phyloP scores from a whole-genome alignment of 2,113 vertebrate genomes.

The Saguinus midas region DNA sequence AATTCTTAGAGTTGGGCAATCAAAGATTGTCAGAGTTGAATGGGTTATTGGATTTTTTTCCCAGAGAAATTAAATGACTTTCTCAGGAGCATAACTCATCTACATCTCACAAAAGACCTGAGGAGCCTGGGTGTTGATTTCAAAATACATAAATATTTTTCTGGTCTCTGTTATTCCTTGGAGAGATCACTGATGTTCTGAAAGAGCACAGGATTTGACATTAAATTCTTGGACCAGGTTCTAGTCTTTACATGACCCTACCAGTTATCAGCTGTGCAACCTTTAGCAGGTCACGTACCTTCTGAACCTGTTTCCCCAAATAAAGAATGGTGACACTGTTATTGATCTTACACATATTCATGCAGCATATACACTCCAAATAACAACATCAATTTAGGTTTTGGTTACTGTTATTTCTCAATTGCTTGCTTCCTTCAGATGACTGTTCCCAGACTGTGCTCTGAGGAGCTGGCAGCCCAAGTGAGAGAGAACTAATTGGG shows the following conservation, averaged over 20 bases:
- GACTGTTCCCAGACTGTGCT: background rate
- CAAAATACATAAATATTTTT: background rate
- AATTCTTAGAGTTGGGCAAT: background rate
- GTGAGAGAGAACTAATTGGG: background rate
- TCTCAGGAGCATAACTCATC: background rate
- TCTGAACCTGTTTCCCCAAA: background rate
- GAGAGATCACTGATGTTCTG: background rate
- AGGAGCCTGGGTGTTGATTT: background rate
- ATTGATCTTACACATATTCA: background rate
- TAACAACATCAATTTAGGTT: background rate
- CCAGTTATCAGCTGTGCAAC: background rate
- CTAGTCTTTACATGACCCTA: background rate
- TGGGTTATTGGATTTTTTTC: background rate
- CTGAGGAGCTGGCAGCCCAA: background rate
- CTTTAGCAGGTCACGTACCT: background rate
- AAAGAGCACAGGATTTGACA: background rate
- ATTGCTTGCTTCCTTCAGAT: background rate
- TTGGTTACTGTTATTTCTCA: background rate
- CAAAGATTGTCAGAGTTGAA: background rate
- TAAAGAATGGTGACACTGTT: background rate
- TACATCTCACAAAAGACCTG: background rate
- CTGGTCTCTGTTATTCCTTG: background rate
- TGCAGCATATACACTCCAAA: background rate
- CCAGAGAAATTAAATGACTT: conserved; percentile 32
- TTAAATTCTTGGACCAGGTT: background rate